Evolutionary conservation across 2,888 invertebrate species (phyloP).

Genomic region (Acanthacorydalis orientalis): DNA sequence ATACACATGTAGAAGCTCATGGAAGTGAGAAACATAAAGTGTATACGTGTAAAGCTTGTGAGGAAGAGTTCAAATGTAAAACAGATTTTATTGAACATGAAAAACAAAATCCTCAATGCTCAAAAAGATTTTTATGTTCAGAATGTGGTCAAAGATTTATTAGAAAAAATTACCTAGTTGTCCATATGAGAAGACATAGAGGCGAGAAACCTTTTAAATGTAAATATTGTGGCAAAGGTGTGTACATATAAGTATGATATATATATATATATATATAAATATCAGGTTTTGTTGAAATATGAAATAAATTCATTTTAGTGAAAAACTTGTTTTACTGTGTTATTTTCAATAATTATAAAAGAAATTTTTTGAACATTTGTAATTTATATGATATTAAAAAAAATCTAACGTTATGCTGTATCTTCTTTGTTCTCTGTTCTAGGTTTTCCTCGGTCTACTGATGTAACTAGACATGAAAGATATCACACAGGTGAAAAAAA

Average conservation of each 20-base stretch:
- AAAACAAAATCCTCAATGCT: constrained; percentile 34
- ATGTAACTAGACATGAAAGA: constrained; percentile 39
- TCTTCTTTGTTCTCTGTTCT: constrained; percentile 6
- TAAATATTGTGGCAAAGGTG: constrained; percentile 36
- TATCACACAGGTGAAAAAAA: constrained; percentile 38
- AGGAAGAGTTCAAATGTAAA: constrained; percentile 29
- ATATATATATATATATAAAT: background rate
- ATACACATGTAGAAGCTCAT: constrained; percentile 30
- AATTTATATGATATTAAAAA: no score
- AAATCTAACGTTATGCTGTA: background rate
- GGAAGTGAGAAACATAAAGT: constrained; percentile 21
- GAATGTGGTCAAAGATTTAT: constrained; percentile 40
- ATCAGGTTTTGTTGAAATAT: background rate
- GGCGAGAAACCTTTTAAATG: constrained; percentile 43
- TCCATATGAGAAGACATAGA: constrained; percentile 38
- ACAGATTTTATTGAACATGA: constrained; percentile 33
- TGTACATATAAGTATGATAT: background rate
- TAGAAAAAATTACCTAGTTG: constrained; percentile 37
- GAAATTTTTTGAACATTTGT: no score
- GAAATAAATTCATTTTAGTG: background rate
- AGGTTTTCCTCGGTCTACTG: constrained; percentile 38
- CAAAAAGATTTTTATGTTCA: constrained; percentile 37
- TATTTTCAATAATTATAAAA: no score
- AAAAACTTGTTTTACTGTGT: background rate
- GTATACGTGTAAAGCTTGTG: constrained; percentile 24